These are phyloP conservation scores for Carassius gibelio DNA, from an alignment of 2,113 vertebrate species.

Conservation along the genomic window DNA sequence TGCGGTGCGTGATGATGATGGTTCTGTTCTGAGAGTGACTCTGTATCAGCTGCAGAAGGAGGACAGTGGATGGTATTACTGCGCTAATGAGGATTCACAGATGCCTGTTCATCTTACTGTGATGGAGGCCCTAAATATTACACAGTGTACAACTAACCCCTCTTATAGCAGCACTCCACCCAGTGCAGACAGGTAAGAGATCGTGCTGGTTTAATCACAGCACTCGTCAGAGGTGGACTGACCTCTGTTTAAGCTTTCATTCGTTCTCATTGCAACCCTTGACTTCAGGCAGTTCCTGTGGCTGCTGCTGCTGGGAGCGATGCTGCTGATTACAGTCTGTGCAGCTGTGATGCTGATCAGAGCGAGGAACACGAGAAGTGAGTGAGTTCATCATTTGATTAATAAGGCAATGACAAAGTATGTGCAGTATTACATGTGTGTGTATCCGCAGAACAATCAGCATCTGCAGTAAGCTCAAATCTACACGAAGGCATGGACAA, in stretches of 20 bases:
- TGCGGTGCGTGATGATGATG: background rate
- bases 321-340: background rate
- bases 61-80: conserved; percentile 11
- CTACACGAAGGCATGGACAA: background rate
- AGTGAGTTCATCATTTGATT: background rate
- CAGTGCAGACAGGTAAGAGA: background rate
- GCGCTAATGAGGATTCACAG: background rate
- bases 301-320: background rate
- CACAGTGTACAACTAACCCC: background rate
- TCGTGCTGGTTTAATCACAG: background rate
- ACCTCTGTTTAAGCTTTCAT: background rate
- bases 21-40: background rate
- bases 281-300: background rate
- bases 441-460: background rate
- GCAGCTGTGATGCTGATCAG: background rate
- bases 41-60: background rate
- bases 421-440: background rate
- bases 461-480: background rate
- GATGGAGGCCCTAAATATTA: background rate
- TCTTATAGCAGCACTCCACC: background rate
- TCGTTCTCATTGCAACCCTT: background rate
- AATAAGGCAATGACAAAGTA: background rate
- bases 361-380: background rate
- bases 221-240: background rate
- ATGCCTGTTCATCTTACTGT: background rate